A percentile compares a stretch with the other conserved stretches of the same genome.
These are phyloP conservation scores for Callitettix versicolor DNA, from an alignment of 1,140 invertebrate species.

Conservation along the genomic window DNA sequence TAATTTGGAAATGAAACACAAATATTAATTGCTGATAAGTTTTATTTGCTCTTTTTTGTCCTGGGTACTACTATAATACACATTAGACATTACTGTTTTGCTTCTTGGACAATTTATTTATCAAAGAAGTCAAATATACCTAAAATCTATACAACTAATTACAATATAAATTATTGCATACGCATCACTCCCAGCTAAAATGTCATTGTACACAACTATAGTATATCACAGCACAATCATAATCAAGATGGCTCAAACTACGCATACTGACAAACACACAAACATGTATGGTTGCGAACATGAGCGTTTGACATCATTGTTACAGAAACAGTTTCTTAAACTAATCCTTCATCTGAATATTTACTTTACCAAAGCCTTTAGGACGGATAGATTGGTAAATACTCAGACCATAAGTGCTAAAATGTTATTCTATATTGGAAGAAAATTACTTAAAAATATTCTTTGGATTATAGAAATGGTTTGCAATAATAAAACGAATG, in stretches of 20 bases:
- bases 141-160: constrained; percentile 4
- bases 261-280: no score
- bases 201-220: constrained; percentile 9
- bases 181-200: neutral
- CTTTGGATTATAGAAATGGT: no score
- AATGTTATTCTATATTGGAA: no score
- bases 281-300: neutral
- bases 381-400: neutral
- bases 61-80: no score
- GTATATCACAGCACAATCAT: constrained; percentile 6
- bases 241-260: neutral
- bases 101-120: no score
- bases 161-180: constrained; percentile 13
- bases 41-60: no score
- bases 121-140: neutral
- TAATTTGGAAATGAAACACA: no score
- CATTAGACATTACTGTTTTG: no score
- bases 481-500: no score
- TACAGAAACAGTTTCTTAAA: neutral
- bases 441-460: no score
- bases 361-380: neutral
- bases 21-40: no score
- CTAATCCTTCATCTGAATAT: neutral
- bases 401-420: neutral
- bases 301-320: neutral